These are phyloP conservation scores for Macropus fuliginosus DNA, from an alignment of 2,797 vertebrate genomes.

Conservation along the genomic window DNA sequence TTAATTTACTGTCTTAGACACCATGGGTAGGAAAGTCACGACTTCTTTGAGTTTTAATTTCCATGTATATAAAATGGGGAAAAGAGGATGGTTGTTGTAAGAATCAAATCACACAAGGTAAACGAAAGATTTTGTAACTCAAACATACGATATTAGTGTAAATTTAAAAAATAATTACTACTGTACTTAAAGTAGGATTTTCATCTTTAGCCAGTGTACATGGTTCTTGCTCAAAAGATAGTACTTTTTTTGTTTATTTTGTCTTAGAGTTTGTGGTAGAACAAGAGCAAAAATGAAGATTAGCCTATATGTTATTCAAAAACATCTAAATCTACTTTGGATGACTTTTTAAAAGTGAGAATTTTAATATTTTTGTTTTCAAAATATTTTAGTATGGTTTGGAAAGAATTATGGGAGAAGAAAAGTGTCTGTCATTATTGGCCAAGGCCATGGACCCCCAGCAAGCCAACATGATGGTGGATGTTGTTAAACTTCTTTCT, in stretches of 20 bases:
- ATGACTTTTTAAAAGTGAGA: slow-evolving; percentile 2
- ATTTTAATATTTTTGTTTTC: slow-evolving; percentile 65
- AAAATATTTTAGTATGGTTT: slow-evolving; percentile 91
- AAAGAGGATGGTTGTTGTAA: not conserved
- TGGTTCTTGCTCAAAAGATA: not conserved
- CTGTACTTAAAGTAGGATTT: not conserved
- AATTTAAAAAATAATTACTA: not conserved
- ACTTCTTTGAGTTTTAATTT: not conserved
- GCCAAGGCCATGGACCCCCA: slow-evolving; percentile 93
- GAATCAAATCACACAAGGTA: not conserved
- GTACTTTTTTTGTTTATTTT: not conserved
- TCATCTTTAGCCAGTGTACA: not conserved
- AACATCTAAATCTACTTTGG: slow-evolving; percentile 18
- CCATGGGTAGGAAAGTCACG: not conserved
- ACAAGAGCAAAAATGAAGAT: slow-evolving; percentile 17
- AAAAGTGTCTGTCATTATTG: slow-evolving; percentile 93
- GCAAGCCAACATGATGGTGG: slow-evolving; percentile 95
- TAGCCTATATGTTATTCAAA: slow-evolving; percentile 14
- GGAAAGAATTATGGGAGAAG: slow-evolving; percentile 96
- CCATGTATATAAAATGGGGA: not conserved
- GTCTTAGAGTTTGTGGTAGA: not conserved
- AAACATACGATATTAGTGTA: not conserved
- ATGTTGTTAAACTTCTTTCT: slow-evolving; percentile 96
- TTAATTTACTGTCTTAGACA: not conserved
- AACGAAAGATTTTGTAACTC: not conserved